Evolutionary conservation across 2,888 invertebrate genomes (phyloP), one percentile per base, ranked within the genome.

Genomic region (Drosophila neotestacea): DNA sequence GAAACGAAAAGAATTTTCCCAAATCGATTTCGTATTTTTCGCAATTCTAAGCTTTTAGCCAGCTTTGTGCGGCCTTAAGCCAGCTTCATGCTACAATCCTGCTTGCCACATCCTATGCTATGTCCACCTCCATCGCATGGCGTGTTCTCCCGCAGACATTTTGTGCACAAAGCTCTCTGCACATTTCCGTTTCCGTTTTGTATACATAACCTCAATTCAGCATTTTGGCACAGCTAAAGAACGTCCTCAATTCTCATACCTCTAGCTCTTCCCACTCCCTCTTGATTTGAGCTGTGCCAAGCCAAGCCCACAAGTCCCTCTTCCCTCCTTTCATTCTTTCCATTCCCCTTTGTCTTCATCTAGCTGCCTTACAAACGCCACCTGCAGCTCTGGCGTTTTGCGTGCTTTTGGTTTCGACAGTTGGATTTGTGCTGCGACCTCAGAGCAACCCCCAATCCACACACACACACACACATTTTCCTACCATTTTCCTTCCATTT

Each of bases 371-470:
- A 81, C 87, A 88, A 86, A 77, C 83, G 88, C 88, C 88, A 88
- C 90, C 88, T 87, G 86, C 88, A 75, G 81, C 82, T 85, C 63
- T 65, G 73, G 63, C 80, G 86, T 81, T 85, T 80, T 85, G 86
- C 89, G 85, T 88, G 90, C 90, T 85, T 82, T 81, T 90, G 90
- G 90, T 87, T 88, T 89, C 90, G 90, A 90, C 91, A 89, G 91
- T 85, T 80, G 91, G 91, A 90, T 89, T 89, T 89, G 87, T 80
- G 82, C 80, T 64, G 73, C 78, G 81, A 84, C 89, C 89, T 86
- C 77, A 86, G 68, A 77, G 63, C 81, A 72, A 80, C 77, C 77
- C 77, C 81, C 73, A 72, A 61, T 47, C 36, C 63, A 60, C 67
- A 58, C 27, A 32, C 52, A 52, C 59, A 6, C 48, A 38, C 39